Evolutionary conservation across 2,113 vertebrate species (phyloP).

Genomic region (Rhinopomastus cyanomelas): DNA sequence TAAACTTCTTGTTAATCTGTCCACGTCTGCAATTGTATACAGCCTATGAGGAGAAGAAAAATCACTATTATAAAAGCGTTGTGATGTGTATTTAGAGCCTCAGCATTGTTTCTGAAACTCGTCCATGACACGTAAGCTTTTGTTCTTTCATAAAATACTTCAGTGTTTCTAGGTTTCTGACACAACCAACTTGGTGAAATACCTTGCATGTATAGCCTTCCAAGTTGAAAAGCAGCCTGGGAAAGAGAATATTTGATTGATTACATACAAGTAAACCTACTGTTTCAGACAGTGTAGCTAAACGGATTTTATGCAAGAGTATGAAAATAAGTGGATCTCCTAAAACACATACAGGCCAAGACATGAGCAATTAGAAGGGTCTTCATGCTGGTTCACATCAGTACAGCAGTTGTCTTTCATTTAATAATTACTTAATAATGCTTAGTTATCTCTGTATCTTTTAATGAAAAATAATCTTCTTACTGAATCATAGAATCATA

Average conservation of each 20-base stretch:
- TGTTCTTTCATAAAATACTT: neutral
- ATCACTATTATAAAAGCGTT: neutral
- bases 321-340: slow-evolving; percentile 33
- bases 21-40: neutral
- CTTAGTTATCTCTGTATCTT: slow-evolving; percentile 49
- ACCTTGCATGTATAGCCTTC: neutral
- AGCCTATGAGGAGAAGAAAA: neutral
- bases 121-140: neutral
- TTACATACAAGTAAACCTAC: slow-evolving; percentile 37
- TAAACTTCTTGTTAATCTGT: neutral
- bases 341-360: slow-evolving; percentile 38
- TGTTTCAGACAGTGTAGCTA: neutral
- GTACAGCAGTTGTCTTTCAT: slow-evolving; percentile 54
- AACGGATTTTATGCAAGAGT: slow-evolving; percentile 50
- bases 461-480: slow-evolving; percentile 54
- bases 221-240: slow-evolving; percentile 16
- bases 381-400: slow-evolving; percentile 64
- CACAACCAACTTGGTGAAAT: neutral
- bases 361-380: slow-evolving; percentile 49
- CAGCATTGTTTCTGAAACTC: neutral
- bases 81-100: neutral
- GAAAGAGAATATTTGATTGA: slow-evolving; percentile 43
- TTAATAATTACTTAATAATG: slow-evolving; percentile 66
- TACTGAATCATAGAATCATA: slow-evolving; percentile 29
- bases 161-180: neutral